A percentile compares a stretch with the other conserved stretches of the same genome.
phyloP scores from a whole-genome alignment of 2,797 vertebrate species.

The Sandelia bainsii region DNA sequence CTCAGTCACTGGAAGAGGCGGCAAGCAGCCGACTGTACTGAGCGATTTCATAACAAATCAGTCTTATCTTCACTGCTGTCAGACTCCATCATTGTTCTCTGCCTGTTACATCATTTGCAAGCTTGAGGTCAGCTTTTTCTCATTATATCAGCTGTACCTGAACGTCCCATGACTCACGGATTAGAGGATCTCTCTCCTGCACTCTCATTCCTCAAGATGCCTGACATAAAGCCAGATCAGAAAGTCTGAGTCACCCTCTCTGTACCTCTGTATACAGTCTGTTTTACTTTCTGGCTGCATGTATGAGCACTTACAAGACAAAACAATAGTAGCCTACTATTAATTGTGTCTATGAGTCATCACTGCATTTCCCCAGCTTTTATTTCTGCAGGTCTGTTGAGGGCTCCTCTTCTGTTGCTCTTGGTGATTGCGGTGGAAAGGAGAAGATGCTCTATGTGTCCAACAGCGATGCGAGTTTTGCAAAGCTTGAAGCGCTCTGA shows the following conservation, averaged over 20 bases:
- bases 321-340: slow-evolving; percentile 41
- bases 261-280: slow-evolving; percentile 8
- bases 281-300: slow-evolving; percentile 16
- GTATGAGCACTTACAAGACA: slow-evolving; percentile 25
- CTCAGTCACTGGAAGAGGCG: slow-evolving; percentile 53
- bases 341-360: slow-evolving; percentile 64
- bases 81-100: slow-evolving; percentile 31
- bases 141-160: slow-evolving; percentile 40
- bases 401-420: slow-evolving; percentile 16
- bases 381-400: slow-evolving; percentile 32
- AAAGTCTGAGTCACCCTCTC: slow-evolving; percentile 41
- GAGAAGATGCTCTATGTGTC: slow-evolving; percentile 11
- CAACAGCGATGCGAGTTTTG: slow-evolving; percentile 20
- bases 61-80: slow-evolving; percentile 45
- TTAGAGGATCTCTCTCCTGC: slow-evolving; percentile 2
- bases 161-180: slow-evolving; percentile 46
- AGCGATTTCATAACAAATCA: slow-evolving; percentile 60
- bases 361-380: slow-evolving; percentile 51
- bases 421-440: slow-evolving; percentile 11
- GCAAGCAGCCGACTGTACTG: slow-evolving; percentile 39
- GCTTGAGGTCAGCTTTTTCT: slow-evolving; percentile 42
- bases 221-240: slow-evolving; percentile 25
- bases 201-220: slow-evolving; percentile 25
- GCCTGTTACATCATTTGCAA: slow-evolving; percentile 38
- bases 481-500: slow-evolving; percentile 20